Conservation (phyloP, 1,140 invertebrate species). For the Pristionchus pacificus region DNA sequence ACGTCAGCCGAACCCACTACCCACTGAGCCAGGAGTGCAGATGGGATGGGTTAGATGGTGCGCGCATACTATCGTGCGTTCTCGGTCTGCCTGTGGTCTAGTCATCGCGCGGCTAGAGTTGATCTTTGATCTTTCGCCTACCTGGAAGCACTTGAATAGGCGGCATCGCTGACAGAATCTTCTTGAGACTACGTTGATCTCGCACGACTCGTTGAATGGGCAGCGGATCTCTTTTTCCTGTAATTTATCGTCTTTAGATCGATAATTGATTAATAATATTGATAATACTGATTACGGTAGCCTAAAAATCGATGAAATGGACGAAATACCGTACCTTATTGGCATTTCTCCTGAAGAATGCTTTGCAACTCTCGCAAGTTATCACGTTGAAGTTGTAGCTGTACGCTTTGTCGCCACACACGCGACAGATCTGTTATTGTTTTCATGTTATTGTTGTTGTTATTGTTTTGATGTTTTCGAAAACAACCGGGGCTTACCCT, state of each 20-base stretch:
- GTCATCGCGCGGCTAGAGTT: no score
- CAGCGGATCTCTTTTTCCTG: conserved; percentile 78
- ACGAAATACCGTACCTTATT: conserved; percentile 66
- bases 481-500: no score
- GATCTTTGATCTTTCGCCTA: no score
- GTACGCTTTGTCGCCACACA: conserved; percentile 84
- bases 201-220: conserved; percentile 85
- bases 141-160: conserved; percentile 80
- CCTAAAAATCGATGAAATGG: neutral
- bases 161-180: conserved; percentile 93
- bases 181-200: conserved; percentile 83
- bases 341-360: conserved; percentile 92
- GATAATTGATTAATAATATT: conserved; percentile 8
- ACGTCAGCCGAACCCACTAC: conserved; percentile 7
- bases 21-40: no score
- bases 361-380: conserved; percentile 95
- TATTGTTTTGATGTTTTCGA: neutral
- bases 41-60: no score
- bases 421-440: conserved; percentile 71
- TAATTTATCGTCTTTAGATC: conserved; percentile 21
- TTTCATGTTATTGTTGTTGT: no score
- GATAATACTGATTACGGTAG: neutral
- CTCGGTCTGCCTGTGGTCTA: no score
- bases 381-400: conserved; percentile 98
- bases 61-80: no score